These are phyloP conservation scores for Drosophila orena DNA, from an alignment of 1,140 invertebrate species.

Conservation along the genomic window DNA sequence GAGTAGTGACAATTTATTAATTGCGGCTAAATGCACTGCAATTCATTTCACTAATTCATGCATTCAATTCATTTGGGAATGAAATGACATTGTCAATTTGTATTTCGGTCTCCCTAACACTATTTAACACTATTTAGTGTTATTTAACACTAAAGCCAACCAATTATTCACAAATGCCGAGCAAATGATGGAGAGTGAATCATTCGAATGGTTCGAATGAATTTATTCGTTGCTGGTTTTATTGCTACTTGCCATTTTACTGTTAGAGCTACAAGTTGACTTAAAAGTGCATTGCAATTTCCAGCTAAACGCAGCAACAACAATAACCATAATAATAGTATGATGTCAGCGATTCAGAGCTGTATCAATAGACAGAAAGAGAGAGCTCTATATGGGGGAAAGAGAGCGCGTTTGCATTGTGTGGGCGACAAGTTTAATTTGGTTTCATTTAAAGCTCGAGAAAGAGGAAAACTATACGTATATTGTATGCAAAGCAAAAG, in stretches of 20 bases:
- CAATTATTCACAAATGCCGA: conserved; percentile 1
- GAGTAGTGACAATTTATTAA: conserved; percentile 61
- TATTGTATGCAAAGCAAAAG: background rate
- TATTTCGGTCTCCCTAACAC: no score
- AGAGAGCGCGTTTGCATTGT: conserved; percentile 29
- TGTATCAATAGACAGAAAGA: conserved; percentile 28
- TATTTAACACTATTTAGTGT: no score
- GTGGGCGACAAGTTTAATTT: conserved; percentile 76
- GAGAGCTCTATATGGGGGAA: background rate
- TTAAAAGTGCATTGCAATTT: conserved; percentile 73
- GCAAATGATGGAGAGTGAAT: conserved; percentile 15
- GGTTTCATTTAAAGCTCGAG: conserved; percentile 50
- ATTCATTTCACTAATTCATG: no score
- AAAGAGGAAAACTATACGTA: conserved; percentile 6
- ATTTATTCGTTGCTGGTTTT: conserved; percentile 12
- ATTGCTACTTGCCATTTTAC: conserved; percentile 44
- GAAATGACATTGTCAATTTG: no score
- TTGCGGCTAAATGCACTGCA: conserved; percentile 24
- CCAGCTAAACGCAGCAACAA: conserved; percentile 55
- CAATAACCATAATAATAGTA: conserved; percentile 44
- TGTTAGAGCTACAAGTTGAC: conserved; percentile 65
- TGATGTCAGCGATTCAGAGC: conserved; percentile 66
- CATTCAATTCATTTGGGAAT: no score
- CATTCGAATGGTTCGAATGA: conserved; percentile 38
- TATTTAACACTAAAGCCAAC: background rate